Evolutionary conservation across 2,113 vertebrate species (phyloP), one percentile per base, ranked within the genome.

Genomic region (Bos javanicus): DNA sequence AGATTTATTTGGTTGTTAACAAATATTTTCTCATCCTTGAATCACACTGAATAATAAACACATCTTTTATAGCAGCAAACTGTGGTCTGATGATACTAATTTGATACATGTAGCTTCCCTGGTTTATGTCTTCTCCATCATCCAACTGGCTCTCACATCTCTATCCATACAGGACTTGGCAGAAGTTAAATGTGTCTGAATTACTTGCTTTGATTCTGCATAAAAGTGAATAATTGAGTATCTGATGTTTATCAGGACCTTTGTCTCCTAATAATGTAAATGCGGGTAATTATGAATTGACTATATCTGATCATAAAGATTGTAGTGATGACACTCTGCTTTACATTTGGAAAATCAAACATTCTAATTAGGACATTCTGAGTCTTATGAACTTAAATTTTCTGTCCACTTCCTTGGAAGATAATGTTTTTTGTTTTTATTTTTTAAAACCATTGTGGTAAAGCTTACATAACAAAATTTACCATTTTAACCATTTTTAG

Each of bases 281-380:
- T 92, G 43, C 19, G 16, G 21, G 81, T 52, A 87, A 90, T 50
- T 46, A 74, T 71, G 56, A 67, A 59, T 82, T 88, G 25, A 81
- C 39, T 71, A 17, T 46, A 33, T 71, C 57, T 84, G 25, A 57
- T 92, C 23, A 46, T 67, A 76, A 94, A 92, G 19, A 91, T 91
- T 85, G 9, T 71, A 90, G 16, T 11, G 57, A 46, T 93, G 17
- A 86, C 4, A 78, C 4, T 89, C 11, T 71, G 57, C 28, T 91
- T 71, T 93, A 10, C 30, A 30, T 94, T 97, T 94, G 88, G 90
- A 92, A 95, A 93, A 10, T 46, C 91, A 78, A 82, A 76, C 90
- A 43, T 93, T 57, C 56, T 91, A 87, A 43, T 50, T 97, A 95
- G 82, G 84, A 93, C 9, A 0, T 71, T 71, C 19, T 71, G n/a